phyloP scores from a whole-genome alignment of 1,140 invertebrate genomes.

The Chrysopa pallens region DNA sequence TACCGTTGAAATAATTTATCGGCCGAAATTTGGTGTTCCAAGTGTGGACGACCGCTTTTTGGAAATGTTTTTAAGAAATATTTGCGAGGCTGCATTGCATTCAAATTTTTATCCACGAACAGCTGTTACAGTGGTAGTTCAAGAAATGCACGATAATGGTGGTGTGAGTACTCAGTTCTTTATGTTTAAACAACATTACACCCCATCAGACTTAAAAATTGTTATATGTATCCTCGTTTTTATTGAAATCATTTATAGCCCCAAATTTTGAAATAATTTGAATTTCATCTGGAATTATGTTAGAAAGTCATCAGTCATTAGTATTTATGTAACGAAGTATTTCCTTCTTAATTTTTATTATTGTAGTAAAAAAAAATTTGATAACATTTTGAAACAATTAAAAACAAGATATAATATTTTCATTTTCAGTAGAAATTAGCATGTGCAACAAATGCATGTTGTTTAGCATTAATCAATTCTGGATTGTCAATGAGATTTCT shows the following conservation, averaged over 20 bases:
- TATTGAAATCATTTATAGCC: too few species aligned
- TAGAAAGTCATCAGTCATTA: too few species aligned
- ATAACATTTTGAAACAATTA: neutral
- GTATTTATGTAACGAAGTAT: too few species aligned
- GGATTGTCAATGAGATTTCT: slow-evolving; percentile 61
- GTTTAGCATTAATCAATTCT: slow-evolving; percentile 62
- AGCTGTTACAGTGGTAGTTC: slow-evolving; percentile 56
- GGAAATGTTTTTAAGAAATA: slow-evolving; percentile 56
- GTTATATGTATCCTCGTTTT: too few species aligned
- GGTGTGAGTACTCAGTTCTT: slow-evolving; percentile 30
- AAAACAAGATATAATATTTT: neutral
- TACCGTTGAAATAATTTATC: slow-evolving; percentile 57
- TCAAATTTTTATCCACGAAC: slow-evolving; percentile 56
- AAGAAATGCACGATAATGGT: slow-evolving; percentile 73
- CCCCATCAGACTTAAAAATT: too few species aligned
- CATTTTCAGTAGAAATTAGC: slow-evolving; percentile 39
- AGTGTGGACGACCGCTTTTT: slow-evolving; percentile 48
- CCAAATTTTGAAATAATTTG: too few species aligned
- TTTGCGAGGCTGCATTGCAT: slow-evolving; percentile 53
- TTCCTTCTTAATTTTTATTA: too few species aligned
- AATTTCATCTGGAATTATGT: too few species aligned
- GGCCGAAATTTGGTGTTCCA: slow-evolving; percentile 35
- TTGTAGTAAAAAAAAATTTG: too few species aligned
- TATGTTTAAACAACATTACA: too few species aligned
- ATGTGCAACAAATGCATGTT: slow-evolving; percentile 64